Evolutionary conservation across 1,140 invertebrate genomes (phyloP).

Genomic region (Drosophila saltans): DNA sequence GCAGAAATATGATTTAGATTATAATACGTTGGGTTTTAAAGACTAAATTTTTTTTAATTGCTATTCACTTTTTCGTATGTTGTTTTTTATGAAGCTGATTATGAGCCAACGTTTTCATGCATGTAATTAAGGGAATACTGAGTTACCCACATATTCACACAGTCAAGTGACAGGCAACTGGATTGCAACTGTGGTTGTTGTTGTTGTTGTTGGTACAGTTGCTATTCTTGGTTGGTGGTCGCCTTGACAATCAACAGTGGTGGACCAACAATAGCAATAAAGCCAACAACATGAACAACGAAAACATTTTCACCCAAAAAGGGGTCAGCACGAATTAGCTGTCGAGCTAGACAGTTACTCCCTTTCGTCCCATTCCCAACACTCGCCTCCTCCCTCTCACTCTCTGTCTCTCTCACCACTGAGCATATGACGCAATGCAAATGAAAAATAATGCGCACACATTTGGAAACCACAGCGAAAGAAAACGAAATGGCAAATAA

Average conservation of each 20-base stretch:
- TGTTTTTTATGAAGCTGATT: not conserved
- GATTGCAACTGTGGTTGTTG: conserved; percentile 40
- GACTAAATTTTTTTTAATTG: not conserved
- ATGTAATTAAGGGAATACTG: conserved; percentile 67
- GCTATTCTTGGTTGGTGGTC: conserved; percentile 50
- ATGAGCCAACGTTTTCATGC: conserved; percentile 36
- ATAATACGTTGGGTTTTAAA: too few relatives aligned
- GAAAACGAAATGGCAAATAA: not conserved
- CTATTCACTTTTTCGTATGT: not conserved
- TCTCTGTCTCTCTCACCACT: not conserved
- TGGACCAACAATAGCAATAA: conserved; percentile 13
- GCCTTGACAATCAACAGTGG: conserved; percentile 71
- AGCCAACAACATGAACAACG: conserved; percentile 21
- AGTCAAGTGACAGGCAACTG: conserved; percentile 43
- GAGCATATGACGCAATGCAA: conserved; percentile 73
- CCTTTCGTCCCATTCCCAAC: not conserved
- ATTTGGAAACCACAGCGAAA: conserved; percentile 42
- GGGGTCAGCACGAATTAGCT: conserved; percentile 64
- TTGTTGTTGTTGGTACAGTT: not conserved
- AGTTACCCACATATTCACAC: conserved; percentile 30
- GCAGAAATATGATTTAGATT: too few relatives aligned
- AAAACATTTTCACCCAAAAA: conserved; percentile 24
- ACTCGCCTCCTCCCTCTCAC: not conserved
- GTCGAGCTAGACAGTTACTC: conserved; percentile 49
- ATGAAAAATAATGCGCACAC: conserved; percentile 58